A percentile compares a stretch with the other conserved stretches of the same genome.
phyloP scores from a whole-genome alignment of 2,888 invertebrate species.

The Gari tellinella region DNA sequence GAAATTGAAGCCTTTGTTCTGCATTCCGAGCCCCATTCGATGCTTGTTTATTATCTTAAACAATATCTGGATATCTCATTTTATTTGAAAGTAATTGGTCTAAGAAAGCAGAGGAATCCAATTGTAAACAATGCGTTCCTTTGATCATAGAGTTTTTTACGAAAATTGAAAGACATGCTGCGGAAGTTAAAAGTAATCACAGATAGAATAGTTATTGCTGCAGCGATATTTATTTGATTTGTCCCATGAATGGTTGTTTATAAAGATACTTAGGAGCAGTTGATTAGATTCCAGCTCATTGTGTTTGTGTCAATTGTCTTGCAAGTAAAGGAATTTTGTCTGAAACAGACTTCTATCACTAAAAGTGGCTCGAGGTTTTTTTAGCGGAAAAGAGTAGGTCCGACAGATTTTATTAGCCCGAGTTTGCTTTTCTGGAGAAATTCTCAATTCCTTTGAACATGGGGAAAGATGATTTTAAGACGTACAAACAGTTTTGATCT shows the following conservation, averaged over 20 bases:
- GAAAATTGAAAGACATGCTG: constrained; percentile 32
- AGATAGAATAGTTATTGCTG: constrained; percentile 6
- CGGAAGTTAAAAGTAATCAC: constrained; percentile 1
- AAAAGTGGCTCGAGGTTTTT: no score
- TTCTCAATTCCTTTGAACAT: no score
- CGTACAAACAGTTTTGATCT: no score
- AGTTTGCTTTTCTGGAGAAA: no score
- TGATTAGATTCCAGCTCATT: constrained; percentile 7
- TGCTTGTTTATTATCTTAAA: constrained; percentile 54
- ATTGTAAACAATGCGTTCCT: constrained; percentile 56
- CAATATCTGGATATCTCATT: constrained; percentile 57
- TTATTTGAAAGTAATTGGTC: constrained; percentile 56
- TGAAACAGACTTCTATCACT: no score
- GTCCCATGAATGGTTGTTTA: constrained; percentile 11
- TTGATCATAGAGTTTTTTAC: constrained; percentile 36
- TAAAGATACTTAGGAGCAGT: not conserved
- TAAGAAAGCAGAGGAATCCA: constrained; percentile 55
- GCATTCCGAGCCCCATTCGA: constrained; percentile 46
- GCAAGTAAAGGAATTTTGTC: no score
- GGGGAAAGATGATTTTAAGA: no score
- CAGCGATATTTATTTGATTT: not conserved
- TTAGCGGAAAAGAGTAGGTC: no score
- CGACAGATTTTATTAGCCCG: no score
- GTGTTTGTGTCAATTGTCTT: not conserved
- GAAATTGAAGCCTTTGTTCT: constrained; percentile 49